Evolutionary conservation across 2,797 vertebrate genomes (phyloP).

Genomic region (Crax fasciolata): DNA sequence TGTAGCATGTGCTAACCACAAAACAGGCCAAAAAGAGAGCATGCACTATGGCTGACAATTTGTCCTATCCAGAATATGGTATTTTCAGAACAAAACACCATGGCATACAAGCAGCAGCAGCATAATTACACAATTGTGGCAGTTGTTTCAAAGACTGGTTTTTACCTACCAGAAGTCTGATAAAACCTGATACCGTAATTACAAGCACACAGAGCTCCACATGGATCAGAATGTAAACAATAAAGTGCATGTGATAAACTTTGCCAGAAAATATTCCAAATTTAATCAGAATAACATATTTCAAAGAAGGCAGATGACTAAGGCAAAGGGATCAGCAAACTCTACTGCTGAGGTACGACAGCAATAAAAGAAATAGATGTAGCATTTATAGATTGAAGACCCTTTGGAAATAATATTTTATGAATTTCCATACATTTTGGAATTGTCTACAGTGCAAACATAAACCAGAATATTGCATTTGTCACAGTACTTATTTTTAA

Average conservation of each 20-base stretch:
- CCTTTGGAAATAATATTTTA: neutral
- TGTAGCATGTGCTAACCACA: neutral
- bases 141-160: neutral
- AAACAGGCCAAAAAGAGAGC: neutral
- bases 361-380: neutral
- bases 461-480: neutral
- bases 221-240: neutral
- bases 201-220: neutral
- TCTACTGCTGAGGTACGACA: neutral
- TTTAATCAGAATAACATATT: neutral
- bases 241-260: neutral
- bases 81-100: constrained; percentile 6
- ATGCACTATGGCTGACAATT: neutral
- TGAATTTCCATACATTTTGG: neutral
- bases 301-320: neutral
- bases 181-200: neutral
- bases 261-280: neutral
- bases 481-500: neutral
- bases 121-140: neutral
- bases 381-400: neutral
- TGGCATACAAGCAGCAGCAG: neutral
- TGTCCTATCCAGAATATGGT: neutral
- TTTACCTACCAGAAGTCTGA: neutral
- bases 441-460: neutral
- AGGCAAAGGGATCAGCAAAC: neutral